Conservation (phyloP, 2,113 vertebrate species). For the Zeus faber region DNA sequence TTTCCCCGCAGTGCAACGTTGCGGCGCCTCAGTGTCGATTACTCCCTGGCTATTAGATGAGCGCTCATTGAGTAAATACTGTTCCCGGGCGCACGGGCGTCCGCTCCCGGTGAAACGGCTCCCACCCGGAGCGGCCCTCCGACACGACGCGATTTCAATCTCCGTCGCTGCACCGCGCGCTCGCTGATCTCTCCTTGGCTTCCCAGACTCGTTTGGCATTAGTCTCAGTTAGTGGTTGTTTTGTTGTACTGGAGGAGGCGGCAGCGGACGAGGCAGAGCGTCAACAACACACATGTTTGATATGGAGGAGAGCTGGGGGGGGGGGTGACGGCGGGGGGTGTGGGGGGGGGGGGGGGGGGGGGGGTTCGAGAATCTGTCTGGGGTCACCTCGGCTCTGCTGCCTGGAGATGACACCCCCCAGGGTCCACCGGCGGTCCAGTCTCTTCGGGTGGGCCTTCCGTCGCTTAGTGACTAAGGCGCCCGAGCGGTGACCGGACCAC, state of each 20-base stretch:
- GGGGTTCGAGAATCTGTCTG: conserved; percentile 39
- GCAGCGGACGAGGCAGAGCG: conserved; percentile 6
- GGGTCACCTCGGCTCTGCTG: conserved; percentile 97
- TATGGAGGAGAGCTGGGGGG: background rate
- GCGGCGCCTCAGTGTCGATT: too few relatives aligned
- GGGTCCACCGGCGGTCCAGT: conserved; percentile 97
- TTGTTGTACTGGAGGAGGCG: conserved; percentile 33
- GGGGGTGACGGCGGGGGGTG: conserved; percentile 10
- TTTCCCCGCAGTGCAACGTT: too few relatives aligned
- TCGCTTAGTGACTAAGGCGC: too few relatives aligned
- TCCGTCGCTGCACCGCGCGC: conserved; percentile 42
- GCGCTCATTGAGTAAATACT: too few relatives aligned
- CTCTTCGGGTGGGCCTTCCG: conserved; percentile 96
- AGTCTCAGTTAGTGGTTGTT: conserved; percentile 58
- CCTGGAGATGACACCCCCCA: conserved; percentile 97
- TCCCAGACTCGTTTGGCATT: conserved; percentile 37
- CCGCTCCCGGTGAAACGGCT: too few relatives aligned
- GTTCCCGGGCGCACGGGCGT: too few relatives aligned
- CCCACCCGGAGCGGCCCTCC: conserved; percentile 22
- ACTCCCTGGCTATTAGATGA: too few relatives aligned
- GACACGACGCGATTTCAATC: conserved; percentile 32
- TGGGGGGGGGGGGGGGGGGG: background rate
- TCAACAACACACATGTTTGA: conserved; percentile 6
- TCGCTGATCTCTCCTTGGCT: conserved; percentile 40
- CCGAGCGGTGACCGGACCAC: too few relatives aligned